Base-by-base conservation (phyloP, 53 echinoderm and acorn worm genomes). In the Hippasteria phrygiana region DNA sequence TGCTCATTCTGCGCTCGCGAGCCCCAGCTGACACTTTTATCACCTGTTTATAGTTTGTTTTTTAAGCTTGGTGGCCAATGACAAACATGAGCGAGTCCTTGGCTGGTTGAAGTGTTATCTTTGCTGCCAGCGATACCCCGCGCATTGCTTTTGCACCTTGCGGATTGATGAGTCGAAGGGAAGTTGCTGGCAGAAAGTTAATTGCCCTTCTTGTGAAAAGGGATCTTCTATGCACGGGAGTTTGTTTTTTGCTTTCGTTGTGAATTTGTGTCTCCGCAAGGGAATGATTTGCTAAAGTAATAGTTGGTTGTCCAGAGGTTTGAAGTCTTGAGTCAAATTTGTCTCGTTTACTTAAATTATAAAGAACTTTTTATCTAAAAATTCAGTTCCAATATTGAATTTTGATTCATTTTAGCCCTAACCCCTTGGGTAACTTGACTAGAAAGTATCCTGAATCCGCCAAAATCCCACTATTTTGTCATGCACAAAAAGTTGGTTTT, bases 21-120 rank as follows among this genome's bases (percentile, higher is more conserved):
- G 18, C 1, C 26, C 63, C 55, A 27, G 32, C 85, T 43, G 51
- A 85, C 50, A 50, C 53, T 71, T 85, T 51, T 53, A 69, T 85
- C 85, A 85, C 85, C 85, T 51, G 84, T 69, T 46, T 82, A 16
- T 26, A 31, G 40, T 73, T 47, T 85, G 65, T 32, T 33, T 85
- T 70, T 33, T 11, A 51, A 70, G 71, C 71, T 50, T 18, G 85
- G 37, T 70, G 85, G 48, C 24, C 48, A 36, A 64, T 17, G 71
- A 41, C 47, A 85, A 82, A 82, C 82, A 66, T 65, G 32, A 82
- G 82, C 24, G 28, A 18, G 53, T 76, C 12, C 34, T 6, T 14
- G 20, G 31, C 65, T 20, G 13, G 24, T 4, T 66, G 83, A 83
- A 83, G 83, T 83, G 71, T 85, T 85, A 51, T 71, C 85, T 20